These are phyloP conservation scores for Zygaena filipendulae DNA, from an alignment of 2,888 invertebrate genomes.

Conservation along the genomic window DNA sequence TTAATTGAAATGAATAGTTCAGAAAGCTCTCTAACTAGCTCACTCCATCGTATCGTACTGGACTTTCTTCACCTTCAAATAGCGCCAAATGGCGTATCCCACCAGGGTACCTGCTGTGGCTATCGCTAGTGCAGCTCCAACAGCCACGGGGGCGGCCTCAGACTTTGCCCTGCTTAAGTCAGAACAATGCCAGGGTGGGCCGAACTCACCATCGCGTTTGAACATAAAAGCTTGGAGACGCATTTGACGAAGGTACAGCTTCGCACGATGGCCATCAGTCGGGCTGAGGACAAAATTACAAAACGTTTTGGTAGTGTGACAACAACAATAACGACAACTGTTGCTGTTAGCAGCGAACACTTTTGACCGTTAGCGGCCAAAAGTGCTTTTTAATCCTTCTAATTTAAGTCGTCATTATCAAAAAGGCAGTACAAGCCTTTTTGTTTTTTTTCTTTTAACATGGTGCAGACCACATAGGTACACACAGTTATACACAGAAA, in stretches of 20 bases:
- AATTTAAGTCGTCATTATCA: too few species aligned
- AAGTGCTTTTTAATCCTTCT: too few species aligned
- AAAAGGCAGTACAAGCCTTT: too few species aligned
- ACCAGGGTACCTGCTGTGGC: slow-evolving; percentile 84
- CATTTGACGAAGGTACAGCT: slow-evolving; percentile 74
- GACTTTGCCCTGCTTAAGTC: slow-evolving; percentile 66
- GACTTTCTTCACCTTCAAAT: slow-evolving; percentile 89
- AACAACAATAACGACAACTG: neutral
- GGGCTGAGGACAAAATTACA: slow-evolving; percentile 26
- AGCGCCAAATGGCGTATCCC: slow-evolving; percentile 87
- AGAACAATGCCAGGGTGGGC: slow-evolving; percentile 75
- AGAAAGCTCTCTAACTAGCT: slow-evolving; percentile 17
- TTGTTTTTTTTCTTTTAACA: too few species aligned
- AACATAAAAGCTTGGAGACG: slow-evolving; percentile 91
- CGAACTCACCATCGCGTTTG: slow-evolving; percentile 77
- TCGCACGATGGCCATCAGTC: slow-evolving; percentile 64
- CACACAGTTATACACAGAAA: too few species aligned
- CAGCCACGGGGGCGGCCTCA: slow-evolving; percentile 86
- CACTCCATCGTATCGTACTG: slow-evolving; percentile 93
- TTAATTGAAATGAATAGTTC: too few species aligned
- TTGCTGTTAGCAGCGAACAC: too few species aligned
- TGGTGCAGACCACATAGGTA: too few species aligned
- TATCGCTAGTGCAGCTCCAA: slow-evolving; percentile 81
- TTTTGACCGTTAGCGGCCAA: too few species aligned
- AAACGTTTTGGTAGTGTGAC: neutral